Percentiles rank a stretch among this genome's conserved stretches.
Conservation (phyloP, 2,113 vertebrate genomes). For the Heterochromis multidens region DNA sequence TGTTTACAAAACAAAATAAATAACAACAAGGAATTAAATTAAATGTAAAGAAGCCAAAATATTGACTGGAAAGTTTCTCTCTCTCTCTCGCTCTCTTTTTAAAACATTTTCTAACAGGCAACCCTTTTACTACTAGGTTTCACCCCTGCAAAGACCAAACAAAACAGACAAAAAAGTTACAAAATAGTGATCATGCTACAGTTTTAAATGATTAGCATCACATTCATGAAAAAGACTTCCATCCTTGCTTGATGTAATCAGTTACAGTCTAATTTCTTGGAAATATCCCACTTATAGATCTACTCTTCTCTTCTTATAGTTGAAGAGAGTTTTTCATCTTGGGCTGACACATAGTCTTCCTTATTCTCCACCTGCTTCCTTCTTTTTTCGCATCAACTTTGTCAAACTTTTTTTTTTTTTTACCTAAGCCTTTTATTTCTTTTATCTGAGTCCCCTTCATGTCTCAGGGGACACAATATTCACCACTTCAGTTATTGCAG, state of each 20-base stretch:
- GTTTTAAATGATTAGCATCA: not conserved
- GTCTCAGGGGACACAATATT: no score
- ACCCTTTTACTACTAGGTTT: no score
- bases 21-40: not conserved
- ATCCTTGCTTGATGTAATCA: not conserved
- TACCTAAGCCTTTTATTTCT: no score
- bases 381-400: no score
- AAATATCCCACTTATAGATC: not conserved
- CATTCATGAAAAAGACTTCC: accelerated
- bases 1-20: not conserved
- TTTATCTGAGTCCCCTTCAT: no score
- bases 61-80: not conserved
- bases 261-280: not conserved
- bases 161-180: not conserved
- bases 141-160: no score
- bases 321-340: no score
- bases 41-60: not conserved
- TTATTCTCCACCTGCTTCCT: not conserved
- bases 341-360: not conserved
- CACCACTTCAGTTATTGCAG: no score
- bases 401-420: no score
- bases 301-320: not conserved
- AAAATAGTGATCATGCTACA: not conserved
- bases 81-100: not conserved
- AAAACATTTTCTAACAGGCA: no score